Conservation (phyloP, 2,113 vertebrate genomes). For the Varanus salvator region DNA sequence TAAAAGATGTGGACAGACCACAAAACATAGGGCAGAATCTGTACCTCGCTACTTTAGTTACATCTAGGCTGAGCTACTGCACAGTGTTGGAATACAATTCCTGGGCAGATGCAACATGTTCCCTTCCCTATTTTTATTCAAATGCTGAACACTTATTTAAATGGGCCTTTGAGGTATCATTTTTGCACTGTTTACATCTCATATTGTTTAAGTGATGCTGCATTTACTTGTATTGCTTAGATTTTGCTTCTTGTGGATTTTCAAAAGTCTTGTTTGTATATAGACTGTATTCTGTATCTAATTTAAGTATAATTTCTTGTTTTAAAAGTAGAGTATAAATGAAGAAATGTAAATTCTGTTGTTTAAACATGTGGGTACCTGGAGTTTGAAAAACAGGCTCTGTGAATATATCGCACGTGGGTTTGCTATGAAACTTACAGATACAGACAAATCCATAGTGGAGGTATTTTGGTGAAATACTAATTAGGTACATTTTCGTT, state of each 20-base stretch:
- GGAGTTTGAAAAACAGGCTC: neutral
- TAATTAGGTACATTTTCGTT: slow-evolving; percentile 19
- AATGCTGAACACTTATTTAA: neutral
- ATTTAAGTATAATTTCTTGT: neutral
- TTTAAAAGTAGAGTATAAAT: neutral
- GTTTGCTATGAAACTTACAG: neutral
- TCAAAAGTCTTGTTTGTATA: neutral
- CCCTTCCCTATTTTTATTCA: no score
- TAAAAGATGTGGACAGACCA: no score
- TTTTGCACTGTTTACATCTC: neutral
- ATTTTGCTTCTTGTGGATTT: neutral
- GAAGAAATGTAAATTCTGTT: neutral
- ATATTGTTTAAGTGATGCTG: neutral
- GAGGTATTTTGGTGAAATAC: slow-evolving; percentile 8
- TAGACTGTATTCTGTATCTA: neutral
- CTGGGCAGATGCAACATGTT: no score
- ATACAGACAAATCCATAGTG: neutral
- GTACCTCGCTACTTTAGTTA: no score
- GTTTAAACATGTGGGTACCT: neutral
- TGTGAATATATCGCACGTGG: neutral
- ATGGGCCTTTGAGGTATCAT: neutral
- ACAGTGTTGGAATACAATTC: no score
- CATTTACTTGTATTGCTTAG: neutral
- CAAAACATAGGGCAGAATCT: no score
- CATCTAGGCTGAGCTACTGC: no score